phyloP scores from a whole-genome alignment of 2,113 vertebrate species.

The Bufo bufo region DNA sequence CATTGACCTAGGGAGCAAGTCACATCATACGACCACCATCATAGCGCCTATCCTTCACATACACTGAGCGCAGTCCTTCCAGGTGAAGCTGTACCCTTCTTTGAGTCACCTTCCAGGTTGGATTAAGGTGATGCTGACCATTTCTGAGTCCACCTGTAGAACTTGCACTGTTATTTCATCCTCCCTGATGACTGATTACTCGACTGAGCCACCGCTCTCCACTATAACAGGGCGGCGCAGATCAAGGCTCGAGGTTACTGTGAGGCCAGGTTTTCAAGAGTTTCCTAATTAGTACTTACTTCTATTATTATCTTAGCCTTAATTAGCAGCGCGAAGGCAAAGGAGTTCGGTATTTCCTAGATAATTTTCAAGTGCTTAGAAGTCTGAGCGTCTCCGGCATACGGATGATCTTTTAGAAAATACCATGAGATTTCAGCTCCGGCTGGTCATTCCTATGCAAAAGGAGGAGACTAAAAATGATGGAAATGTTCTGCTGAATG shows the following conservation, averaged over 20 bases:
- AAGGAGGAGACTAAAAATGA: background rate
- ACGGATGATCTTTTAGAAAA: background rate
- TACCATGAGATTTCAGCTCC: background rate
- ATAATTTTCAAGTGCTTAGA: conserved; percentile 44
- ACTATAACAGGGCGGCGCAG: conserved; percentile 4
- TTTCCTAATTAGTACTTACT: conserved; percentile 54
- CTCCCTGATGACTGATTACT: conserved; percentile 14
- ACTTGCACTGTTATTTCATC: background rate
- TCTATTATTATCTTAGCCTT: conserved; percentile 46
- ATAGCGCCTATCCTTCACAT: background rate
- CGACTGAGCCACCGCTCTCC: background rate
- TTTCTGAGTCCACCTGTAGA: background rate
- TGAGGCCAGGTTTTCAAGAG: conserved; percentile 31
- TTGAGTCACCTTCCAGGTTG: conserved; percentile 1
- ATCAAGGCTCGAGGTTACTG: conserved; percentile 29
- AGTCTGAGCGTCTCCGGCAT: background rate
- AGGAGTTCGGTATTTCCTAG: conserved; percentile 43
- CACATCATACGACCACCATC: no score
- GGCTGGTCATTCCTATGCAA: background rate
- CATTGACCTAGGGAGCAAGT: no score
- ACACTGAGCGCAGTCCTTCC: background rate
- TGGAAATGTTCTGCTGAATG: background rate
- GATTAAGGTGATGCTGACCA: conserved; percentile 19
- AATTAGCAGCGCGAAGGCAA: conserved; percentile 44
- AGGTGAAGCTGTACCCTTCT: background rate